phyloP scores from a whole-genome alignment of 2,113 vertebrate genomes.

The Burhinus oedicnemus region DNA sequence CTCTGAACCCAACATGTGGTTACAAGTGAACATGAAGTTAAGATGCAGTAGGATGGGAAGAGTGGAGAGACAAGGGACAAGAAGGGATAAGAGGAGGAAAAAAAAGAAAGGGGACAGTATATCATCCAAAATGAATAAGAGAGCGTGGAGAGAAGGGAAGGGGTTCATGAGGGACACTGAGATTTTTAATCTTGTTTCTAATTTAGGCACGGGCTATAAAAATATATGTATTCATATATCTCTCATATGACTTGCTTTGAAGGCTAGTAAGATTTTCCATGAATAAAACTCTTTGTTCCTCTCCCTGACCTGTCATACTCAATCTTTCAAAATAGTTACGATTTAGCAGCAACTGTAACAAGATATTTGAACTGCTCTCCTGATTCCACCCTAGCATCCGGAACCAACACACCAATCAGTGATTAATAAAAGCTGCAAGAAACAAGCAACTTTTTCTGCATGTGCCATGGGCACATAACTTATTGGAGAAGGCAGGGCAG shows the following conservation, averaged over 20 bases:
- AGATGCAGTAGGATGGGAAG: not conserved
- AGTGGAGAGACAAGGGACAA: not conserved
- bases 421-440: not conserved
- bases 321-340: not conserved
- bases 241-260: conserved; percentile 37
- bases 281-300: conserved; percentile 40
- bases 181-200: conserved; percentile 21
- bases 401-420: not conserved
- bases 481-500: not conserved
- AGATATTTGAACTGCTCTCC: not conserved
- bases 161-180: not conserved
- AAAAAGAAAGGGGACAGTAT: not conserved
- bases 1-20: not conserved
- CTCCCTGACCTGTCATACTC: not conserved
- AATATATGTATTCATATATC: not conserved
- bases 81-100: not conserved
- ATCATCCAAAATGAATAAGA: not conserved
- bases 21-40: not conserved
- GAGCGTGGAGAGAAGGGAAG: not conserved
- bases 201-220: conserved; percentile 6
- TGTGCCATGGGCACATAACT: not conserved
- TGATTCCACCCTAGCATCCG: not conserved
- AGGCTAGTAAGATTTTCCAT: not conserved
- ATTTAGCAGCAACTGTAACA: not conserved
- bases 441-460: not conserved